Evolutionary conservation across 2,113 vertebrate species (phyloP).

Genomic region (Seriola rivoliana): DNA sequence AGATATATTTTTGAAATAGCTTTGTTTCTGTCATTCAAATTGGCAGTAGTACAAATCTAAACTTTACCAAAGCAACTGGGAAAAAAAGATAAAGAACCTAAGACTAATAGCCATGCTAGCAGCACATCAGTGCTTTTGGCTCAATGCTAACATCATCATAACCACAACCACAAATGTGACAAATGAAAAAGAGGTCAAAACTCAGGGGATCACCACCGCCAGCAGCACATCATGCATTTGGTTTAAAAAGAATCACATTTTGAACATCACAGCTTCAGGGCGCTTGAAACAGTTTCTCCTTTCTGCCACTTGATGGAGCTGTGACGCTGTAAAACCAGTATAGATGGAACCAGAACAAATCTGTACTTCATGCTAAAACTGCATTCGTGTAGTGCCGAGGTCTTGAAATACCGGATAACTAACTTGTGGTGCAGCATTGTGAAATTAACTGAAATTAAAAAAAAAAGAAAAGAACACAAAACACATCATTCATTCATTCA

Average conservation of each 20-base stretch:
- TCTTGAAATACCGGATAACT: not conserved
- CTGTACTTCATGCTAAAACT: not conserved
- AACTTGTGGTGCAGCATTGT: not conserved
- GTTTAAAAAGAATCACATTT: too few species aligned
- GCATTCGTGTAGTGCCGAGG: not conserved
- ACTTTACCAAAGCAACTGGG: not conserved
- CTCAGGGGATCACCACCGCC: too few species aligned
- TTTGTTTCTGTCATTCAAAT: too few species aligned
- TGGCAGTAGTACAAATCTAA: too few species aligned
- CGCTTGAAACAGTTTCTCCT: not conserved
- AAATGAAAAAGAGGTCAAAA: too few species aligned
- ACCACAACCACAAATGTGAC: too few species aligned
- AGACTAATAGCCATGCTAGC: too few species aligned
- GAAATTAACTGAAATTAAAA: not conserved
- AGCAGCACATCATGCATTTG: too few species aligned
- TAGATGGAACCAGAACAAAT: not conserved
- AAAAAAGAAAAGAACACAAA: not conserved
- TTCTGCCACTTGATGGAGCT: constrained; percentile 60
- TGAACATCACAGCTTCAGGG: too few species aligned
- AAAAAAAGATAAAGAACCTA: not conserved
- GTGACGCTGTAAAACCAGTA: not conserved
- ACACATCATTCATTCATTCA: constrained; percentile 10
- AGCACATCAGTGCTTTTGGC: too few species aligned
- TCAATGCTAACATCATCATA: too few species aligned
- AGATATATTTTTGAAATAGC: too few species aligned